A percentile compares a stretch with the other conserved stretches of the same genome.
Conservation (phyloP, 2,113 vertebrate genomes). For the Donacobius atricapilla region DNA sequence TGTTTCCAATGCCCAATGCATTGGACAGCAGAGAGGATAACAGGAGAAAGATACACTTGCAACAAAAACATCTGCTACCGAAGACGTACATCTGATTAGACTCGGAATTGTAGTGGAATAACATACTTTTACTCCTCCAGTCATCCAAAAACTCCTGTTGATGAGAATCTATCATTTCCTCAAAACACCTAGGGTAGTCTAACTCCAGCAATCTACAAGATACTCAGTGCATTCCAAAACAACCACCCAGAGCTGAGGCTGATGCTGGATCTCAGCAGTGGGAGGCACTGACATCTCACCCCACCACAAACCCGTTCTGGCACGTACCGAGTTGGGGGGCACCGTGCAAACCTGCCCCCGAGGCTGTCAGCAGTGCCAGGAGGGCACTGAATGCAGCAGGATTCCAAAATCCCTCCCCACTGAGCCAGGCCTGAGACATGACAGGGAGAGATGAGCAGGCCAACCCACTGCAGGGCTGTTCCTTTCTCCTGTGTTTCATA, state of each 20-base stretch:
- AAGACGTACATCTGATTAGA: neutral
- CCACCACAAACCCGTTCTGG: neutral
- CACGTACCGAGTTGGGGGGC: fast-evolving
- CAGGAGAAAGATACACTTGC: neutral
- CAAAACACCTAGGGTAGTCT: fast-evolving
- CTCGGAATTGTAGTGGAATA: neutral
- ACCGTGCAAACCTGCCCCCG: fast-evolving
- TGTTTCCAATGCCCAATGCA: neutral
- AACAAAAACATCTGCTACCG: neutral
- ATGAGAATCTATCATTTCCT: neutral
- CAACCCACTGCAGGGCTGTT: neutral
- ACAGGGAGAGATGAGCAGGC: fast-evolving
- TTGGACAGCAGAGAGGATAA: neutral
- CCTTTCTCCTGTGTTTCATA: neutral
- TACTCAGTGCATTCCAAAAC: fast-evolving
- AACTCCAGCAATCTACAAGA: neutral
- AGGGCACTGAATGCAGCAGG: neutral
- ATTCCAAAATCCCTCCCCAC: fast-evolving
- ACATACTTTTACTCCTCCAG: neutral
- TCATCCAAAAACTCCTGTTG: neutral
- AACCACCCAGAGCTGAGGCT: neutral
- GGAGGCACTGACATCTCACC: fast-evolving
- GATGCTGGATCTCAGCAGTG: neutral
- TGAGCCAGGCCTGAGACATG: fast-evolving
- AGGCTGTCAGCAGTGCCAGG: neutral